These are phyloP conservation scores for Anolis sagrei DNA, from an alignment of 2,113 vertebrate genomes.

Conservation along the genomic window DNA sequence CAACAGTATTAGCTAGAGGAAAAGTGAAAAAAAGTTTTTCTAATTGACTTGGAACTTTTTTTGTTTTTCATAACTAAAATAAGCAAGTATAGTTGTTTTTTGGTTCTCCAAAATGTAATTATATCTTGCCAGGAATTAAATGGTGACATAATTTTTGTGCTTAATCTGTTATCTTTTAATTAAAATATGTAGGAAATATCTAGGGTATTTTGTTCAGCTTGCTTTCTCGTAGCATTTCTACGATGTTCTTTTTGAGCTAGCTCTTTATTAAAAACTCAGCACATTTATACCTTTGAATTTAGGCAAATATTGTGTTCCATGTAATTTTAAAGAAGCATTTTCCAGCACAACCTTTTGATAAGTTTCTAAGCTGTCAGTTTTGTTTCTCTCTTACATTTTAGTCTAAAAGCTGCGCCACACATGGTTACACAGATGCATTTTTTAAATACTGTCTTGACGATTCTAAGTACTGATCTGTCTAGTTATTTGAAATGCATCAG, in stretches of 20 bases:
- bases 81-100: neutral
- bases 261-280: neutral
- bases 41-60: neutral
- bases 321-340: neutral
- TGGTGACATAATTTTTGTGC: neutral
- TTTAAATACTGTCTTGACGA: no score
- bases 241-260: neutral
- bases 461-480: neutral
- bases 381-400: neutral
- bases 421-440: neutral
- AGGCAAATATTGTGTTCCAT: no score
- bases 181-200: neutral
- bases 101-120: neutral
- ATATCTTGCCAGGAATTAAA: neutral
- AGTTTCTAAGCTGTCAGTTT: neutral
- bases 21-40: neutral
- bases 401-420: neutral
- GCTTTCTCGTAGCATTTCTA: neutral
- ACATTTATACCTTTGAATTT: neutral
- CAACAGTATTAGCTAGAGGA: neutral
- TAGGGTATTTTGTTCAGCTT: neutral
- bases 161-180: neutral
- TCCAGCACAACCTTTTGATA: neutral
- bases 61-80: constrained; percentile 8
- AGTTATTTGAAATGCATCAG: neutral